These are phyloP conservation scores for Bombus pyrosoma DNA, from an alignment of 1,140 invertebrate genomes.

Conservation along the genomic window DNA sequence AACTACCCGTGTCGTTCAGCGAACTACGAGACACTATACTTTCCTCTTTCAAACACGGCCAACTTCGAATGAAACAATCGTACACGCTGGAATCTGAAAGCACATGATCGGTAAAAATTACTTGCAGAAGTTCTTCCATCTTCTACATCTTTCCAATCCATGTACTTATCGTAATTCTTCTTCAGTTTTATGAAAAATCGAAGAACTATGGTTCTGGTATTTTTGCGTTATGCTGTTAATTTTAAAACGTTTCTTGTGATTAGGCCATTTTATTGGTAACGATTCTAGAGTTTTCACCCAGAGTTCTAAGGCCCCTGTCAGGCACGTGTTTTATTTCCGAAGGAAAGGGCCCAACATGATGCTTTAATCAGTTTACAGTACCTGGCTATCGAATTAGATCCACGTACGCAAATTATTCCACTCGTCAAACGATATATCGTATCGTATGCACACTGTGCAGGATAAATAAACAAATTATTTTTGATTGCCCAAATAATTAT, in stretches of 20 bases:
- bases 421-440: too few relatives aligned
- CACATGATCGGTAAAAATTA: conserved; percentile 21
- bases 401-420: too few relatives aligned
- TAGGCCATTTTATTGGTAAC: conserved; percentile 13
- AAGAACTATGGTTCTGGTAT: neutral
- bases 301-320: neutral
- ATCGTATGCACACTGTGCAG: too few relatives aligned
- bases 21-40: neutral
- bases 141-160: neutral
- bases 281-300: neutral
- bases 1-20: neutral
- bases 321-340: neutral
- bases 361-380: too few relatives aligned
- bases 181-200: neutral
- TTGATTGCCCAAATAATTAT: too few relatives aligned
- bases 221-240: neutral
- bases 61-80: neutral
- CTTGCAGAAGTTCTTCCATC: neutral
- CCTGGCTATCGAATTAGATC: too few relatives aligned
- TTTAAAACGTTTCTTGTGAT: neutral
- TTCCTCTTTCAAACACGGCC: neutral
- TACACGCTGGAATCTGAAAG: neutral
- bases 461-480: too few relatives aligned
- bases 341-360: neutral
- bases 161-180: neutral